Evolutionary conservation across 2,113 vertebrate species (phyloP), one percentile per base, ranked within the genome.

Genomic region (Meriones unguiculatus): DNA sequence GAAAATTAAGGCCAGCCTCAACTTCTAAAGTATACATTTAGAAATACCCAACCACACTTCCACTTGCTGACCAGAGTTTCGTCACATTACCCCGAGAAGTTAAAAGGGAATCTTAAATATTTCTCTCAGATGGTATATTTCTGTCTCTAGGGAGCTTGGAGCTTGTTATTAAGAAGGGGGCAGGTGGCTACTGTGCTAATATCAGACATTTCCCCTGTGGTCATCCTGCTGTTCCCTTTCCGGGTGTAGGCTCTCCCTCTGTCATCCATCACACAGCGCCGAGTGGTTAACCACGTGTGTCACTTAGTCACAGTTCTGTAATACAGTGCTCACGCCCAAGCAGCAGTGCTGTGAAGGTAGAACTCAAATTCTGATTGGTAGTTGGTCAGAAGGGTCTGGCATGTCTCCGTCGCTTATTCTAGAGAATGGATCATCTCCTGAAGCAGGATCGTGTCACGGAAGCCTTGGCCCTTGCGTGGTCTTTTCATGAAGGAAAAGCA

Each of bases 391-490:
- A 46, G 25, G 18, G 0, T 96, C 46, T 92, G 18, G 0, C 84
- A 24, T 98, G 82, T 88, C 30, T 94, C 95, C 22, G 90, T 86
- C 57, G 5, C 94, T 95, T 72, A 1, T 98, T 98, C 80, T 97
- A 99, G 99, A 99, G 99, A 90, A 98, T 99, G 62, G 99, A 99
- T 97, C 99, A 99, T 84, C 98, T 99, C 59, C 97, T 99, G 98
- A 99, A 99, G 94, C 99, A 99, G 98, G 99, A 99, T 92, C 98
- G 99, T 95, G 99, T 99, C 94, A 99, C 99, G 2, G 99, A 99
- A 98, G 99, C 99, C n/a, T 98, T 99, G 85, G 98, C 99, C 95
- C 98, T 99, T 84, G 99, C 99, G 28, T 99, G 99, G 99, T 99
- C 99, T 50, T 99, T 99, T 97, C 99, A 99, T 75, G 99, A 99